Evolutionary conservation across 2,888 invertebrate species (phyloP), one percentile per base, ranked within the genome.

Genomic region (Chalcosyrphus nemorum): DNA sequence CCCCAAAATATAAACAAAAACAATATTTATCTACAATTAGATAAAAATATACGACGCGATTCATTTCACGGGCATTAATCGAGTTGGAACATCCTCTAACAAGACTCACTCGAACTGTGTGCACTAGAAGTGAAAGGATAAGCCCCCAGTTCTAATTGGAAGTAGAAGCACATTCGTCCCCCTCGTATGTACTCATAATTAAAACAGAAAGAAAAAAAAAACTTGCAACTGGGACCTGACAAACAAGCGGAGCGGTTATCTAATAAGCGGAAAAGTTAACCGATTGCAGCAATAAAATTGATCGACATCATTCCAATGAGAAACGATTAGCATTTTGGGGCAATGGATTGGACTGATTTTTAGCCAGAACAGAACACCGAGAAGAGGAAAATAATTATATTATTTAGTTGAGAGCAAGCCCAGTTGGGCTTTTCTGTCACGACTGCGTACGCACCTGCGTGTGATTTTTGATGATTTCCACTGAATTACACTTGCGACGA

Each of bases 391-490:
- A 84, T 84, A 84, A 84, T n/a, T n/a, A n/a, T n/a, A 78, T 75
- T 70, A 74, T 80, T 81, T 52, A 80, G n/a, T 86, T 86, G 88
- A 89, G 96, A 95, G 96, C 96, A 96, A 94, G 95, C 96, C 94
- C 96, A 96, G 96, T 95, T 94, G 94, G 84, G 95, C 94, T 94
- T 94, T 94, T 94, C 94, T 95, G 94, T 95, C 89, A 96, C 96
- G 96, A 94, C 97, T 97, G 97, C 97, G 97, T 97, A 96, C 96
- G 97, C 96, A 97, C 97, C 96, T 97, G 96, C 96, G 96, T 96
- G 95, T 93, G 92, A 89, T 92, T 93, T 92, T 87, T 92, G 87
- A 88, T 87, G 87, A 88, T 86, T 88, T 87, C 87, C 80, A 86
- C 74, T 86, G 82, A 87, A 87, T 88, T 86, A 87, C 85, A 86